Evolutionary conservation across 2,797 vertebrate genomes (phyloP).

Genomic region (Pangasius krempfi): DNA sequence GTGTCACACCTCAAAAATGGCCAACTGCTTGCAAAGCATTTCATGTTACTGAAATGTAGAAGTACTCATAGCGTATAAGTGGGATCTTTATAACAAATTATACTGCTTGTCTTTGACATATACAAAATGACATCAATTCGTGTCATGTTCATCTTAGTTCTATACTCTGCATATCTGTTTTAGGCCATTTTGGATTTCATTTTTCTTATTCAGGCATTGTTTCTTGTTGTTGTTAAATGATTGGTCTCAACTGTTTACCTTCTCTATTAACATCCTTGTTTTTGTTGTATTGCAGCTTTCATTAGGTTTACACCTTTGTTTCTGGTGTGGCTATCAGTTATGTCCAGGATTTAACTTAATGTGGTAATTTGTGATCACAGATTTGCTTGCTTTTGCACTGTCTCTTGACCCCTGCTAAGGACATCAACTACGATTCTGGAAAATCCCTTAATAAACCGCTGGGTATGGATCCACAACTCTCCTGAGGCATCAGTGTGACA

Average conservation of each 20-base stretch:
- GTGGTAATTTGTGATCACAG: background rate
- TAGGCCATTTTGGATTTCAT: no score
- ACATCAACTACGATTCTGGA: background rate
- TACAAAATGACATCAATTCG: background rate
- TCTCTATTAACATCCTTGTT: background rate
- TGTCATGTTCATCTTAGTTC: background rate
- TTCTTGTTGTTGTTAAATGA: background rate
- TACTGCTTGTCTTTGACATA: background rate
- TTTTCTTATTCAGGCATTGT: background rate
- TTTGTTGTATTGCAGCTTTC: background rate
- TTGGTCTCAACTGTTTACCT: background rate
- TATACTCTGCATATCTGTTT: background rate
- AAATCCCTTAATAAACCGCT: slow-evolving; percentile 13
- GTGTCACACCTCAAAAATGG: background rate
- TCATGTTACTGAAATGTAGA: background rate
- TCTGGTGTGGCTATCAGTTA: background rate
- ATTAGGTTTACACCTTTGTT: background rate
- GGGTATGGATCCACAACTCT: background rate
- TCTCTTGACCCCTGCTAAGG: background rate
- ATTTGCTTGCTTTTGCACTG: background rate
- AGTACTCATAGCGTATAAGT: background rate
- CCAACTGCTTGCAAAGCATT: background rate
- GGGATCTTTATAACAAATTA: background rate
- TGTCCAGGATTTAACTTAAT: background rate
- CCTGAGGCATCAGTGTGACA: background rate